These are phyloP conservation scores for Neoarius graeffei DNA, from an alignment of 2,113 vertebrate genomes.

Conservation along the genomic window DNA sequence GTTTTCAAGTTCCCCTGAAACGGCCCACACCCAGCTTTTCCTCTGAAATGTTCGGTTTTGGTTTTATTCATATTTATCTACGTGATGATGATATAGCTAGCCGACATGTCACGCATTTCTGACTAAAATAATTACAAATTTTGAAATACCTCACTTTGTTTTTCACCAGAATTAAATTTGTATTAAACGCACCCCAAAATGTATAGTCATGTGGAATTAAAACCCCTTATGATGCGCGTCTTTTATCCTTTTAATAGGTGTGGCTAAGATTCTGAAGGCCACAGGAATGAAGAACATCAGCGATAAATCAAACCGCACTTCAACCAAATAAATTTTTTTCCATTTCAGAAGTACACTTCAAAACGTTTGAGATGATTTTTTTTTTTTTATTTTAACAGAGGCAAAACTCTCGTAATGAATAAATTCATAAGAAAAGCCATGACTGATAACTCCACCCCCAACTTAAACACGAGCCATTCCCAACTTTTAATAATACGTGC, in stretches of 20 bases:
- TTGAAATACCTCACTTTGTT: neutral
- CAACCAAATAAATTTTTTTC: conserved; percentile 49
- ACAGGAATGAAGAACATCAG: conserved; percentile 66
- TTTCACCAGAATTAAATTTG: neutral
- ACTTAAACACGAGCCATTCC: neutral
- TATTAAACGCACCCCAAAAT: neutral
- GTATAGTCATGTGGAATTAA: neutral
- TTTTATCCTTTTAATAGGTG: neutral
- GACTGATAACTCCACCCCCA: neutral
- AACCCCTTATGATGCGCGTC: neutral
- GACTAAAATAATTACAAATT: neutral
- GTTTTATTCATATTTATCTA: conserved; percentile 21
- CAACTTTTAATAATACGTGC: conserved; percentile 25
- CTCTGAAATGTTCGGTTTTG: conserved; percentile 31
- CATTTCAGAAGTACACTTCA: conserved; percentile 68
- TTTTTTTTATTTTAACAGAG: no score
- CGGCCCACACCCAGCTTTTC: neutral
- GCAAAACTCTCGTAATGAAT: neutral
- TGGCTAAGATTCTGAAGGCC: conserved; percentile 54
- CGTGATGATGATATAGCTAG: neutral
- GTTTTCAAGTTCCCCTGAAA: neutral
- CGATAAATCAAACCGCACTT: conserved; percentile 50
- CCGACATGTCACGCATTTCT: neutral
- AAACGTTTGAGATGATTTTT: conserved; percentile 51
- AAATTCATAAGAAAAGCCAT: neutral